Evolutionary conservation across 2,888 invertebrate species (phyloP), one percentile per base, ranked within the genome.

Genomic region (Odontocerum albicorne): DNA sequence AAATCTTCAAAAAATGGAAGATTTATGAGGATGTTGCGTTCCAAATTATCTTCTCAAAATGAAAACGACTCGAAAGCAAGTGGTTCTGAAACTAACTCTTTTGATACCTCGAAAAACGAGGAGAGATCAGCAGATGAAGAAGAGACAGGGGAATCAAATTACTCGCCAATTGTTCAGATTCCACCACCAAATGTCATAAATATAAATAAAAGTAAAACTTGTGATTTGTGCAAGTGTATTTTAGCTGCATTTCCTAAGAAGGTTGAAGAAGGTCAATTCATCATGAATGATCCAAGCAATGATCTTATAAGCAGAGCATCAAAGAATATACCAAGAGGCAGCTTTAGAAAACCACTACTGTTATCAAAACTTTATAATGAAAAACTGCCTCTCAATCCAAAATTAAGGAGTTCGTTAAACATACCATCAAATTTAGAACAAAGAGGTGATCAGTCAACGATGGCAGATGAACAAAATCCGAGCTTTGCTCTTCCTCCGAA

Each of bases 151-250:
- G 42, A 16, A 42, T 38, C 39, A 31, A 32, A 40, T 12, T 15
- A n/a, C 4, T 20, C 42, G 15, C 33, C 43, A 13, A 35, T 43
- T 21, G 33, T 27, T 15, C 12, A 17, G 16, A 21, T 20, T 32
- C 10, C 35, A 10, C 36, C 31, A n/a, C n/a, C n/a, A n/a, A 20
- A 44, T 33, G n/a, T 44, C 19, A 31, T 44, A 16, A 32, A 35
- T 32, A 19, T 52, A 39, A 47, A 33, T 46, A 44, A 46, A 16
- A 32, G 35, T 16, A 47, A 54, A 27, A 50, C 47, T 20, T 57
- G 57, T 19, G 57, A 60, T 10, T 46, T 60, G 16, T 60, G 60
- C 46, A 47, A 55, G 16, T 60, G 57, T 17, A 43, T 60, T 7
- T 47, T 52, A 49, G 55, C 54, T 12, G 39, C 35, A 2, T 44